Conservation (phyloP, 1,140 invertebrate genomes). For the Propsilocerus akamusi region DNA sequence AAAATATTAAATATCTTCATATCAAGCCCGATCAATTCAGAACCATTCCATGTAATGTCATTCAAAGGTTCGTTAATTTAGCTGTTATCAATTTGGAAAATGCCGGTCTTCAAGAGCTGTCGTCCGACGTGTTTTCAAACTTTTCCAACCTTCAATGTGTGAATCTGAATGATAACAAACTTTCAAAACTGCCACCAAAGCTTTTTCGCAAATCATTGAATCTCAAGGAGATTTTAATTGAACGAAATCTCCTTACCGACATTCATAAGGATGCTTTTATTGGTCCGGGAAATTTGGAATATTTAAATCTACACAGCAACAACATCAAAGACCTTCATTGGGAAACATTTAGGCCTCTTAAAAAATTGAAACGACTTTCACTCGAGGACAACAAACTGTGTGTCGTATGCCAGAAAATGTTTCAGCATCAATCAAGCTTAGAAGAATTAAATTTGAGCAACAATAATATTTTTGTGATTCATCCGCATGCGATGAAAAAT, state of each 20-base stretch:
- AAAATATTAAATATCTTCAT: background rate
- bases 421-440: background rate
- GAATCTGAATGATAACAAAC: background rate
- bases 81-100: background rate
- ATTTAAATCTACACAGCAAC: background rate
- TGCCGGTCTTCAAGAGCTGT: background rate
- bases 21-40: background rate
- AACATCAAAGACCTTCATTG: background rate
- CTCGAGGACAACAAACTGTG: background rate
- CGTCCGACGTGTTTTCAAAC: background rate
- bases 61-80: background rate
- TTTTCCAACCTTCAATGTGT: background rate
- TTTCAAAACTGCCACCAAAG: background rate
- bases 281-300: background rate
- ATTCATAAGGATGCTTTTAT: conserved; percentile 1
- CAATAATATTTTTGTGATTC: background rate
- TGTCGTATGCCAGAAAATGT: background rate
- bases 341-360: conserved; percentile 1
- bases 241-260: background rate
- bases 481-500: background rate
- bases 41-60: background rate
- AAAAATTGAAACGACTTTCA: background rate
- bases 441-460: background rate
- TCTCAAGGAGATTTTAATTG: background rate
- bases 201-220: background rate